Conservation (phyloP, 2,888 invertebrate genomes). For the Eristalis tenax region DNA sequence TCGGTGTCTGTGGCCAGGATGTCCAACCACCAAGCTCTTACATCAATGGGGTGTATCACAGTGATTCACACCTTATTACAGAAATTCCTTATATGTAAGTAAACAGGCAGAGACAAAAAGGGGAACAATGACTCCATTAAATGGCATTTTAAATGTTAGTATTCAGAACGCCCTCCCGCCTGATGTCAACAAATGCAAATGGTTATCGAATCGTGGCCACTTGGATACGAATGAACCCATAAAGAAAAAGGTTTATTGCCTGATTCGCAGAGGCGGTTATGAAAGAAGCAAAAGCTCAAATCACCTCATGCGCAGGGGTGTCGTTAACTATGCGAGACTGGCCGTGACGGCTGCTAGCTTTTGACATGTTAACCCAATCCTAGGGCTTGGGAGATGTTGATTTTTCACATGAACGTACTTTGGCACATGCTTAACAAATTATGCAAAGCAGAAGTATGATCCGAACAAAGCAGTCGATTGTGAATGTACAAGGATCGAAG, state of each 20-base stretch:
- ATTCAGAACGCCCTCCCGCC: slow-evolving; percentile 27
- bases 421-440: slow-evolving; percentile 42
- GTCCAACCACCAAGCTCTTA: slow-evolving; percentile 15
- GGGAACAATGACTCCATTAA: slow-evolving; percentile 51
- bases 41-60: background rate
- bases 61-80: slow-evolving; percentile 46
- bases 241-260: slow-evolving; percentile 37
- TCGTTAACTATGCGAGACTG: background rate
- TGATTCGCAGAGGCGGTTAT: slow-evolving; percentile 44
- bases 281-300: slow-evolving; percentile 22
- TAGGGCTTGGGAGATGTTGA: slow-evolving; percentile 4
- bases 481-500: background rate
- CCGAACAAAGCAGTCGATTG: too few species aligned
- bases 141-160: background rate
- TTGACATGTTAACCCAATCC: slow-evolving; percentile 2
- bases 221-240: slow-evolving; percentile 31
- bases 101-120: background rate
- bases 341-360: background rate
- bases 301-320: background rate
- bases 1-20: slow-evolving; percentile 5
- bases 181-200: slow-evolving; percentile 15
- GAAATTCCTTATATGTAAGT: slow-evolving; percentile 21
- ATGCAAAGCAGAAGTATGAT: background rate
- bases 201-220: slow-evolving; percentile 2
- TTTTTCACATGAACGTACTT: slow-evolving; percentile 36